These are phyloP conservation scores for Hyles euphorbiae DNA, from an alignment of 1,140 invertebrate genomes.

Conservation along the genomic window DNA sequence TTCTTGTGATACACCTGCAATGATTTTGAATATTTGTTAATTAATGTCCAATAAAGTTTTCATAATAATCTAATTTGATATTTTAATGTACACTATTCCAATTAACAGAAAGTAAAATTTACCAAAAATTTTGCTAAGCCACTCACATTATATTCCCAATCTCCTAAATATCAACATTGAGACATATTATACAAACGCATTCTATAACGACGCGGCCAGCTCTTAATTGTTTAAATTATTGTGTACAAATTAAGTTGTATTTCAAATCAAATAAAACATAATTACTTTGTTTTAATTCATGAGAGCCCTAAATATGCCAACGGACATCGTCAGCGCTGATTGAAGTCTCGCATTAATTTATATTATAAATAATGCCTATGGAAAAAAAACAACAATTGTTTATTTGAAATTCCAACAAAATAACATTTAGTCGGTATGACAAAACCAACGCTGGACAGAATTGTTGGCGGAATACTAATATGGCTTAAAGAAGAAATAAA, in stretches of 20 bases:
- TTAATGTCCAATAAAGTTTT: no score
- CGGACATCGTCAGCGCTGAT: slow-evolving; percentile 44
- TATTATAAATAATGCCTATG: slow-evolving; percentile 48
- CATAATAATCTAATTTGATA: no score
- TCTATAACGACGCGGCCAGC: slow-evolving; percentile 10
- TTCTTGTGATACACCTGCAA: no score
- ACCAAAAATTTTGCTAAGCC: no score
- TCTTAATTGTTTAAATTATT: slow-evolving; percentile 58
- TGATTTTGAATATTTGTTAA: no score
- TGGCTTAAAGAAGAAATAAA: slow-evolving; percentile 73
- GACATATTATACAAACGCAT: no score
- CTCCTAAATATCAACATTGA: no score
- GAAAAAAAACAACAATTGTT: slow-evolving; percentile 60
- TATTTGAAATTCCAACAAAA: slow-evolving; percentile 73
- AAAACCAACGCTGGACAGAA: slow-evolving; percentile 64
- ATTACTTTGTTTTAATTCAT: slow-evolving; percentile 59
- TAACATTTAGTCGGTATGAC: slow-evolving; percentile 73
- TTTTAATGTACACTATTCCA: no score
- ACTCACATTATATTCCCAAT: no score
- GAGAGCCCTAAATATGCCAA: slow-evolving; percentile 51
- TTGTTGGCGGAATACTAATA: slow-evolving; percentile 73
- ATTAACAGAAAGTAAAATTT: no score
- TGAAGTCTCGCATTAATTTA: slow-evolving; percentile 60
- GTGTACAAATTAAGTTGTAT: slow-evolving; percentile 67
- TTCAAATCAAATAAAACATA: slow-evolving; percentile 40